Evolutionary conservation across 2,797 vertebrate genomes (phyloP).

Genomic region (Petrocephalus sullivani): DNA sequence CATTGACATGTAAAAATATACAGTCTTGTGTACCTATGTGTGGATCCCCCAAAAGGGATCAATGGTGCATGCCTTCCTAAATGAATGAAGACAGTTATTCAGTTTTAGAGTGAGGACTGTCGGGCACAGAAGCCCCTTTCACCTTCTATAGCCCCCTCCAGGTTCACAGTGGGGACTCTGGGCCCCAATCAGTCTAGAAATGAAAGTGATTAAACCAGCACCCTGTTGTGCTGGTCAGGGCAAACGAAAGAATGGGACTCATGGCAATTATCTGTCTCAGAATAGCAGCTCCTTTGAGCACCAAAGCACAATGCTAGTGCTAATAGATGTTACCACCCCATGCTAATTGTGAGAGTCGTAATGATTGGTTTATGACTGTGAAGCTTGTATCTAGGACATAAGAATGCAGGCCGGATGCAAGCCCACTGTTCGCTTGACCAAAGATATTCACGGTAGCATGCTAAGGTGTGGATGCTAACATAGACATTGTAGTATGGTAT

Average conservation of each 20-base stretch:
- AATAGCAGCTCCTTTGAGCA: background rate
- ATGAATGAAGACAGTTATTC: slow-evolving; percentile 7
- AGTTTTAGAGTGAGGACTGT: background rate
- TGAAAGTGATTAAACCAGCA: slow-evolving; percentile 10
- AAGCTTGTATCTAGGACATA: too few species aligned
- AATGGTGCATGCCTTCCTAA: background rate
- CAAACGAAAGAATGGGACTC: background rate
- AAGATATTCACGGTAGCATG: too few species aligned
- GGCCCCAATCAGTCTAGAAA: background rate
- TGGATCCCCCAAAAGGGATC: background rate
- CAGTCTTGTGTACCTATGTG: background rate
- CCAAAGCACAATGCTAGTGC: background rate
- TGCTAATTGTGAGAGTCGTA: background rate
- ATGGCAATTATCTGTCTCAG: background rate
- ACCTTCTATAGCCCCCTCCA: background rate
- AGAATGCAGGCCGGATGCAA: too few species aligned
- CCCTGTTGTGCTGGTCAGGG: background rate
- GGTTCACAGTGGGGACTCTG: background rate
- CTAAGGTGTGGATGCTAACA: too few species aligned
- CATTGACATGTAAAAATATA: background rate
- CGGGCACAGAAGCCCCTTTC: background rate
- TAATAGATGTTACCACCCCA: background rate
- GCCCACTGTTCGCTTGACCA: too few species aligned
- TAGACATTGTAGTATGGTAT: background rate
- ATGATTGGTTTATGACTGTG: background rate